These are phyloP conservation scores for Drosophila anomelani DNA, from an alignment of 2,888 invertebrate genomes.

Conservation along the genomic window DNA sequence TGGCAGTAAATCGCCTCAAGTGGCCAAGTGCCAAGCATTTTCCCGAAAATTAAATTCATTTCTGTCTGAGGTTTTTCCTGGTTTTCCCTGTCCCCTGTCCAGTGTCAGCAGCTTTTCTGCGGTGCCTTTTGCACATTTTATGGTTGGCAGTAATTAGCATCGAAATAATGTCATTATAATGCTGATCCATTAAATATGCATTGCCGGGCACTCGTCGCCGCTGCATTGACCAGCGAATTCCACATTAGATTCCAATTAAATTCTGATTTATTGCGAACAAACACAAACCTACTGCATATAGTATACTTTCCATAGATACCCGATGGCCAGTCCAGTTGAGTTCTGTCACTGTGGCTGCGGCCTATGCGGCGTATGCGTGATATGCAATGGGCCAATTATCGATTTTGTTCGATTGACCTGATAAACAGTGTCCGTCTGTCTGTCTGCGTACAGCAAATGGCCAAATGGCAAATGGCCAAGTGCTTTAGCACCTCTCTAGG, in stretches of 20 bases:
- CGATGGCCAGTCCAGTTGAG: not conserved
- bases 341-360: conserved; percentile 39
- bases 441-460: conserved; percentile 4
- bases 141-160: conserved; percentile 68
- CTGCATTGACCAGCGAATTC: conserved; percentile 13
- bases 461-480: conserved; percentile 14
- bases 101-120: conserved; percentile 17
- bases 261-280: conserved; percentile 54
- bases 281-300: not conserved
- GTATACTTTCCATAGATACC: not conserved
- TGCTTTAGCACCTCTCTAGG: conserved; percentile 7
- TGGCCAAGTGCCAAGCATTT: conserved; percentile 33
- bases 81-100: too few relatives aligned
- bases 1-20: conserved; percentile 24
- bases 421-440: conserved; percentile 7
- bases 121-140: conserved; percentile 30
- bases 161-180: conserved; percentile 67
- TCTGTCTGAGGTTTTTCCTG: conserved; percentile 2
- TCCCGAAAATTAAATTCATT: conserved; percentile 27
- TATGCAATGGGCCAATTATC: conserved; percentile 57
- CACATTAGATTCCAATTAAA: conserved; percentile 58
- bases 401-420: conserved; percentile 53
- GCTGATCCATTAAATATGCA: conserved; percentile 47
- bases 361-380: conserved; percentile 55
- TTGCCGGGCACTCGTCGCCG: conserved; percentile 7